Conservation (phyloP, 64 coral and sea anemone genomes). For the Trachythela sp. region DNA sequence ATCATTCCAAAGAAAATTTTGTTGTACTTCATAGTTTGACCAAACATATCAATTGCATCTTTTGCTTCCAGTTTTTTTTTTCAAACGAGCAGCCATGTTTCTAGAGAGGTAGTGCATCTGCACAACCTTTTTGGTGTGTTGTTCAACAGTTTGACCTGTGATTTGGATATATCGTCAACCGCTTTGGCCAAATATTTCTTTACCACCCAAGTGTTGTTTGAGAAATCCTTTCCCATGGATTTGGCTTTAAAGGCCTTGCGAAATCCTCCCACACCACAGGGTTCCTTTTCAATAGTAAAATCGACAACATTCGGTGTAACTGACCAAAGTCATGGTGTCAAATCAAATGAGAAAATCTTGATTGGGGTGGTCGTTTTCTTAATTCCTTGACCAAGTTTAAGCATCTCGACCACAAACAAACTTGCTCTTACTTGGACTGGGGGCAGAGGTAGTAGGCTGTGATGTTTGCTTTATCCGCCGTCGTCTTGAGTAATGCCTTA, state of each 20-base stretch:
- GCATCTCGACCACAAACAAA: background rate
- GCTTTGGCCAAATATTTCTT: conserved; percentile 16
- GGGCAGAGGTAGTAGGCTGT: background rate
- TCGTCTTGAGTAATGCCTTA: background rate
- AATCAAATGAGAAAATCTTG: background rate
- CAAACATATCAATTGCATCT: conserved; percentile 8
- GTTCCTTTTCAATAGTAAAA: conserved; percentile 26
- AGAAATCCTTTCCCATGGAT: background rate
- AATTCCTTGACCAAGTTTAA: background rate
- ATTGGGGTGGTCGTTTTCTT: background rate
- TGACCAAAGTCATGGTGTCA: background rate
- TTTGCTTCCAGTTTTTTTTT: conserved; percentile 2
- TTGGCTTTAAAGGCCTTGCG: conserved; percentile 31
- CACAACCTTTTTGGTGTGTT: conserved; percentile 37
- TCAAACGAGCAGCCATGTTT: background rate
- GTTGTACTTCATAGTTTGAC: conserved; percentile 19
- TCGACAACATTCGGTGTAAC: background rate
- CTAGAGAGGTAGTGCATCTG: conserved; percentile 31
- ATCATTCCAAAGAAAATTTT: conserved; percentile 23
- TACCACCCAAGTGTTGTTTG: conserved; percentile 26
- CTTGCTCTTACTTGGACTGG: background rate
- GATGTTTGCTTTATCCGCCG: background rate
- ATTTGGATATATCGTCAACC: background rate
- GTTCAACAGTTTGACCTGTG: conserved; percentile 14
- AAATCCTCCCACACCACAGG: conserved; percentile 40